Base-by-base conservation (phyloP, 1,140 invertebrate species). In the Drosophila obscura region DNA sequence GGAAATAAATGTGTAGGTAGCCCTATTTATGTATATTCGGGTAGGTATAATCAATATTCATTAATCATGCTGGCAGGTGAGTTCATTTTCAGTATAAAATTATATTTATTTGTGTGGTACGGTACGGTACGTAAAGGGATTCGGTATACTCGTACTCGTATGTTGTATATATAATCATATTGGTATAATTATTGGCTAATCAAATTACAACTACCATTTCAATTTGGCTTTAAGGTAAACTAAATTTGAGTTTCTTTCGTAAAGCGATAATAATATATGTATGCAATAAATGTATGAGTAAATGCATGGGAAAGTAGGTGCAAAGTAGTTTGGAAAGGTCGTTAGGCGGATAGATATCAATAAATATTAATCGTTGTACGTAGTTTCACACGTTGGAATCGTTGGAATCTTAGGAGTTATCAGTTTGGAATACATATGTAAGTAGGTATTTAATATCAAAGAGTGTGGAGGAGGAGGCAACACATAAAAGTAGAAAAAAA, bases 401-500 rank as follows among this genome's bases (percentile, higher is more conserved):
- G 75, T 82, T 84, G 80, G 80, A 80, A 44, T 71, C 80, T 84
- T 83, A 84, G 63, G 66, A 80, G 69, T 80, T 80, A 83, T 83
- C 60, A 82, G 74, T 31, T 48, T 79, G 71, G 66, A 83, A 82
- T 82, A 75, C 49, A 73, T 44, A 50, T 57, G 66, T 55, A 19
- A 51, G 55, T 26, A 43, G 59, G 59, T 64, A 28, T 49, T 22
- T 79, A 84, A 83, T 84, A 84, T 83, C 75, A 79, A 48, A 72
- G 55, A 68, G 50, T 57, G 19, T 19, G 19, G 43, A 52, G 15
- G 58, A 75, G 60, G 65, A 58, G 56, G 35, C 35, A 66, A 16
- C 15, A 16, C 15, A 50, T 13, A 31, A 28, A 9, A 26, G 35
- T 44, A 68, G 51, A 41, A 19, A 53, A 28, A 62, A 62, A 51